Evolutionary conservation across 2,797 vertebrate species (phyloP), one percentile per base, ranked within the genome.

Genomic region (Xyrichtys novacula): DNA sequence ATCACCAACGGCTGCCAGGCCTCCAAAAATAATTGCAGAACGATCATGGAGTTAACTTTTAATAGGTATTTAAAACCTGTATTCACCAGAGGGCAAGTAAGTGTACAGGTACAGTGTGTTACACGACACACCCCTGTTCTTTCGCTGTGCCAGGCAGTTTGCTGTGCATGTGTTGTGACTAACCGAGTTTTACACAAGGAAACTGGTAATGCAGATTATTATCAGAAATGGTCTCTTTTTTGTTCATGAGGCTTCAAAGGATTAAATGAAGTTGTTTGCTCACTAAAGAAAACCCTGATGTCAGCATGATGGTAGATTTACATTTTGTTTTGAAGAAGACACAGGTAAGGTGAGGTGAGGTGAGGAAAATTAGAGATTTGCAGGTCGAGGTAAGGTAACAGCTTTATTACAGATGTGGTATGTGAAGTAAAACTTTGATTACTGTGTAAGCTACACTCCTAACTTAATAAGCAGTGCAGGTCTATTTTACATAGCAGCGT

Each of bases 31-130:
- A 63, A 40, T 5, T 62, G 31, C 23, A 3, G 19, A 4, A 39
- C 31, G n/a, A 66, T 71, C 29, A 76, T 14, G 12, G 2, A 40
- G 16, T 26, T 19, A 39, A 17, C 36, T 39, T 60, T 64, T 28
- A 74, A 79, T 71, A 65, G 54, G 36, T 17, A 28, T 49, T 46
- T 64, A 2, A 50, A 56, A 65, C 55, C 8, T 17, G 25, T 26
- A 12, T 26, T 74, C 44, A 36, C 28, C 26, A 1, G 26, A 65
- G 64, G 29, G 12, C 54, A 67, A 43, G 55, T n/a, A 23, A 50
- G 2, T 42, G 36, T 39, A 3, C 56, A 69, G 58, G 56, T 62
- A 58, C 52, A 74, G 20, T 9, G 42, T 52, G 64, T 62, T 32
- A 39, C 3, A 22, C 0, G 28, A 55, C 68, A 76, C 82, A 49